These are phyloP conservation scores for Bos indicus DNA, from an alignment of 2,113 vertebrate genomes.

Conservation along the genomic window DNA sequence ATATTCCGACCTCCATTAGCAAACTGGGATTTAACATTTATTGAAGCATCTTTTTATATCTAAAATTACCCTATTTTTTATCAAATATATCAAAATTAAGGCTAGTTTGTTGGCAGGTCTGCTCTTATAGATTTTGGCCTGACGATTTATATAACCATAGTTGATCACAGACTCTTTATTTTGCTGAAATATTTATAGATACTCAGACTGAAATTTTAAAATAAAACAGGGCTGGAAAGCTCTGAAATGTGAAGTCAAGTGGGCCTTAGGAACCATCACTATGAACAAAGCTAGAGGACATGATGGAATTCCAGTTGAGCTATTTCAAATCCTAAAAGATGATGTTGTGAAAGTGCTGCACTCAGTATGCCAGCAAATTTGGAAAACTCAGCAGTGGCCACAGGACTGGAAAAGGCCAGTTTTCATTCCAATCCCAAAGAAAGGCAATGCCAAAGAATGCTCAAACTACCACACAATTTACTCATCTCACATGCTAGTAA, in stretches of 20 bases:
- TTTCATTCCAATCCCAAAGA: neutral
- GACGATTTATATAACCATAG: rapidly evolving
- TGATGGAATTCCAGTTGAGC: neutral
- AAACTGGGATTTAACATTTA: neutral
- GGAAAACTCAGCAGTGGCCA: neutral
- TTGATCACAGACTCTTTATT: neutral
- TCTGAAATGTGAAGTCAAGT: neutral
- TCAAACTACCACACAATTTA: neutral
- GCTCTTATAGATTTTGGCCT: neutral
- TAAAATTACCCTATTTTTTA: neutral
- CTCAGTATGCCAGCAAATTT: neutral
- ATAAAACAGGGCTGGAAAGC: neutral
- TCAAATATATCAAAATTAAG: neutral
- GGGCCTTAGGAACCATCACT: neutral
- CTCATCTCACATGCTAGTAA: neutral
- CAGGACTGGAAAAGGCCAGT: neutral
- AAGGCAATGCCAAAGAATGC: neutral
- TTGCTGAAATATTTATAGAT: neutral
- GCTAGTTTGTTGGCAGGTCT: neutral
- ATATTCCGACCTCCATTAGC: neutral
- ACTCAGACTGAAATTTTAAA: neutral
- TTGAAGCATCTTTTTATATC: neutral
- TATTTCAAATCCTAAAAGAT: neutral
- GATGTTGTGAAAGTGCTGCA: neutral
- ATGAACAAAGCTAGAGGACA: neutral